Evolutionary conservation across 2,113 vertebrate species (phyloP).

Genomic region (Ranitomeya variabilis): DNA sequence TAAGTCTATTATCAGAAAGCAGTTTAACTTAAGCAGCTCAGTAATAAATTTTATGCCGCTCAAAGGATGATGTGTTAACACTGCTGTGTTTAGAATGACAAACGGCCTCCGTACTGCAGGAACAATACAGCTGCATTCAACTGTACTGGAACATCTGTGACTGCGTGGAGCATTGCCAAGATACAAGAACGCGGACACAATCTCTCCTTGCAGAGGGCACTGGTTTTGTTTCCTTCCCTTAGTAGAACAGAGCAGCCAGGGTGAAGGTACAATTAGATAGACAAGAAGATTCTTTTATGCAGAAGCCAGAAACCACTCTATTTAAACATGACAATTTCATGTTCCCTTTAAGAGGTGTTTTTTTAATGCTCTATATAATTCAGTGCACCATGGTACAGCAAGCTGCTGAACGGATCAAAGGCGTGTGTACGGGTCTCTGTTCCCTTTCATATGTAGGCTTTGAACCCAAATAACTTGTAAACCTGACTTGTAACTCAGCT

Average conservation of each 20-base stretch:
- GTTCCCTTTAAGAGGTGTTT: neutral
- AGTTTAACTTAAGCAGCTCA: conserved; percentile 18
- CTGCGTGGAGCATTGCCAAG: neutral
- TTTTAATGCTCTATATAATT: neutral
- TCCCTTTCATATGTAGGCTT: neutral
- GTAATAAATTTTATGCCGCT: conserved; percentile 2
- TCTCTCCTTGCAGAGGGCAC: conserved; percentile 7
- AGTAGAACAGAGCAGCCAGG: neutral
- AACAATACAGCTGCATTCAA: conserved; percentile 18
- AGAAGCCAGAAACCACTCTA: conserved; percentile 12
- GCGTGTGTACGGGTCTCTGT: neutral
- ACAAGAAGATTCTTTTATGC: neutral
- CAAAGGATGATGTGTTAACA: neutral
- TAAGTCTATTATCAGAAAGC: conserved; percentile 6
- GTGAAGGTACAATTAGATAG: conserved; percentile 29
- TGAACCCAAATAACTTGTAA: neutral
- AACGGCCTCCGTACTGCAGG: neutral
- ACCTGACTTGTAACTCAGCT: neutral
- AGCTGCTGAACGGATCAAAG: neutral
- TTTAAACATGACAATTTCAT: neutral
- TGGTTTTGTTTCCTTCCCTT: neutral
- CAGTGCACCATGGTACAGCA: neutral
- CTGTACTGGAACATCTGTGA: conserved; percentile 21
- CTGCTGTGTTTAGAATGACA: conserved; percentile 11
- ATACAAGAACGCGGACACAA: neutral